Evolutionary conservation across 2,113 vertebrate genomes (phyloP).

Genomic region (Condylura cristata): DNA sequence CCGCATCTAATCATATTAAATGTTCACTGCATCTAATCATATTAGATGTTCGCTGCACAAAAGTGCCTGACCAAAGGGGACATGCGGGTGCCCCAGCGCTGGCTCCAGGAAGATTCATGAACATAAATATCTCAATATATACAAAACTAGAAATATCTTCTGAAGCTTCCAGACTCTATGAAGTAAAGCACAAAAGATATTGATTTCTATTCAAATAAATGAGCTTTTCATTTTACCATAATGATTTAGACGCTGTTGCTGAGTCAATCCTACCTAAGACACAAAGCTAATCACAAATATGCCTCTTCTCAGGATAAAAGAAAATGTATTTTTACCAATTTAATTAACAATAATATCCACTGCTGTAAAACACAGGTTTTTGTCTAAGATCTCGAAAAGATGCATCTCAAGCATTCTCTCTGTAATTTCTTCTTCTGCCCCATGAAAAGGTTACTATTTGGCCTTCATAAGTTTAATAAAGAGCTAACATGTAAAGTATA

Average conservation of each 20-base stretch:
- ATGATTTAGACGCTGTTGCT: constrained; percentile 11
- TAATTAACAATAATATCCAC: constrained; percentile 25
- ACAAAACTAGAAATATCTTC: neutral
- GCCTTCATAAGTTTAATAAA: constrained; percentile 35
- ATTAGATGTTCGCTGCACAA: too few relatives aligned
- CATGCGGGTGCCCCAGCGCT: neutral
- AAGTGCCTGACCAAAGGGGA: neutral
- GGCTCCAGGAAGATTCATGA: neutral
- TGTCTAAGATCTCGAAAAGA: neutral
- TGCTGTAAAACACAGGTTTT: constrained; percentile 34
- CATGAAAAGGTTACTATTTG: neutral
- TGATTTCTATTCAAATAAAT: constrained; percentile 21
- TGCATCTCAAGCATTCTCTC: neutral
- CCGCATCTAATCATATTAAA: neutral
- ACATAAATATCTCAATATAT: neutral
- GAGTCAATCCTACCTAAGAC: neutral
- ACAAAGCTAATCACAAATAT: constrained; percentile 42
- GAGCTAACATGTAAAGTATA: neutral
- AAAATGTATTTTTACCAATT: constrained; percentile 48
- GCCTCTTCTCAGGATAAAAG: constrained; percentile 15
- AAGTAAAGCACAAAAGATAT: neutral
- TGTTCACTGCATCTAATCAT: neutral
- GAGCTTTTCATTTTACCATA: neutral
- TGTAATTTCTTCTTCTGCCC: neutral
- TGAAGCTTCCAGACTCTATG: neutral